Percentiles rank a stretch among this genome's conserved stretches.
phyloP scores from a whole-genome alignment of 2,797 vertebrate genomes.

The Mus minutoides region DNA sequence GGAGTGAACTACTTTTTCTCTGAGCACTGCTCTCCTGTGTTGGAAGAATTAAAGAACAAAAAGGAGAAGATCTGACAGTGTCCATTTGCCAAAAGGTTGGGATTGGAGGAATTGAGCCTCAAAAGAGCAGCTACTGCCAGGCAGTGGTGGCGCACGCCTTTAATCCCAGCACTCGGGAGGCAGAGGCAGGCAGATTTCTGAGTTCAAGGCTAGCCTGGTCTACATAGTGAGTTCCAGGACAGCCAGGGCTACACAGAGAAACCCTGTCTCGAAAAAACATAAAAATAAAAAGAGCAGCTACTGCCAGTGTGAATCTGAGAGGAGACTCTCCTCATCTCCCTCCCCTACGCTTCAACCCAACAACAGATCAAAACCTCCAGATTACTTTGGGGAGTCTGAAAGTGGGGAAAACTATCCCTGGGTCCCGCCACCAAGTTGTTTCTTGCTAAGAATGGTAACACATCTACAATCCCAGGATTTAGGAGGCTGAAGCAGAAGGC shows the following conservation, averaged over 20 bases:
- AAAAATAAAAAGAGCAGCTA: neutral
- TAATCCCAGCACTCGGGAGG: too few relatives aligned
- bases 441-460: neutral
- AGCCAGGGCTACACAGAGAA: too few relatives aligned
- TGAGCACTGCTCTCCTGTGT: constrained; percentile 4
- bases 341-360: neutral
- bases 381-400: neutral
- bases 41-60: neutral
- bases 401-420: neutral
- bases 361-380: neutral
- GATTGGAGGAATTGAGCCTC: neutral
- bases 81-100: neutral
- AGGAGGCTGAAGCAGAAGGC: neutral
- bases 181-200: too few relatives aligned
- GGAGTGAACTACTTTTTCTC: neutral
- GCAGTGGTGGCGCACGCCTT: too few relatives aligned
- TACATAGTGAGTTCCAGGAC: too few relatives aligned
- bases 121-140: neutral
- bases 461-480: neutral
- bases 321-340: neutral
- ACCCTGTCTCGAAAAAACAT: too few relatives aligned
- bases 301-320: neutral
- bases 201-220: too few relatives aligned
- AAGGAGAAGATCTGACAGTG: neutral
- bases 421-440: neutral